Evolutionary conservation across 2,888 invertebrate genomes (phyloP).

Genomic region (Papilio demoleus): DNA sequence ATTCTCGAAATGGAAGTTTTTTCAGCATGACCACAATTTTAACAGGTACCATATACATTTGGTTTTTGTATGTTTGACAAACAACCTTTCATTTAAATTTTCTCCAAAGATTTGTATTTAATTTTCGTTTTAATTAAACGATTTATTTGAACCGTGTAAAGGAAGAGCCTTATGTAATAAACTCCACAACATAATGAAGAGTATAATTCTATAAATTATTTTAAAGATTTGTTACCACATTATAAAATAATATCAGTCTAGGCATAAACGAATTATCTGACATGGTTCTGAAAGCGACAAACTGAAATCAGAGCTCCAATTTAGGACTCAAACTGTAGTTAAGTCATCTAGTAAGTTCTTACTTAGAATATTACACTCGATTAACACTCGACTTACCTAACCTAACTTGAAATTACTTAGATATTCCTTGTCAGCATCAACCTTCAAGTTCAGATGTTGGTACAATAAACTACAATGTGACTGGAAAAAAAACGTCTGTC

Average conservation of each 20-base stretch:
- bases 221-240: background rate
- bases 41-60: conserved; percentile 3
- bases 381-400: conserved; percentile 19
- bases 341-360: conserved; percentile 16
- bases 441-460: background rate
- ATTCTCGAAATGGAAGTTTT: background rate
- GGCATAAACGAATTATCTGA: background rate
- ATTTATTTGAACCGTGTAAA: no score
- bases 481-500: background rate
- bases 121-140: no score
- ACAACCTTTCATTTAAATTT: background rate
- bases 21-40: background rate
- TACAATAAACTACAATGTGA: background rate
- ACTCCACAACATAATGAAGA: no score
- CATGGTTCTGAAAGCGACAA: background rate
- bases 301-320: conserved; percentile 6
- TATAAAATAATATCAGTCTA: background rate
- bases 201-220: no score
- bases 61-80: background rate
- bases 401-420: no score
- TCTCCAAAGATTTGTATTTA: background rate
- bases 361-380: conserved; percentile 21
- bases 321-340: conserved; percentile 13
- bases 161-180: no score
- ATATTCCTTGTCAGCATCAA: no score